Evolutionary conservation across 2,888 invertebrate species (phyloP).

Genomic region (Girardia tigrina): DNA sequence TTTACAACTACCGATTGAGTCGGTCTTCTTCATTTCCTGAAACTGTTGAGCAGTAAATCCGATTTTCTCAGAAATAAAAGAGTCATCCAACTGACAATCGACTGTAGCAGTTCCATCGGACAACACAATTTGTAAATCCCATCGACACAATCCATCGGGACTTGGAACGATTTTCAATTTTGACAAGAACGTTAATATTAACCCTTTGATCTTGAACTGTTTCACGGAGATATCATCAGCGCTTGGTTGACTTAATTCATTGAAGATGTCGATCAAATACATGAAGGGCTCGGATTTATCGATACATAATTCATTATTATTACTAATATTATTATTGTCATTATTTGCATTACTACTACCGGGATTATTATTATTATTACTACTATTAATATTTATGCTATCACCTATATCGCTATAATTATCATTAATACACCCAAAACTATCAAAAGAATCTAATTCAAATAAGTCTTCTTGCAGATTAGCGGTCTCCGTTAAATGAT

Average conservation of each 20-base stretch:
- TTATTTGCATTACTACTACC: no score
- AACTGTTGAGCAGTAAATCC: constrained; percentile 3
- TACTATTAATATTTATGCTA: no score
- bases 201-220: constrained; percentile 11
- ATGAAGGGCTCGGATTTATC: background rate
- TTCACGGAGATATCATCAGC: background rate
- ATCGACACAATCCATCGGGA: background rate
- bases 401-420: no score
- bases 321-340: no score
- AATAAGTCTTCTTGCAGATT: no score
- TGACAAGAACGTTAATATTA: background rate
- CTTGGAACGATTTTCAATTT: background rate
- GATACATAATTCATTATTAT: no score
- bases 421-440: no score
- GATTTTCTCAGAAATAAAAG: background rate
- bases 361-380: no score
- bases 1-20: background rate
- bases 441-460: no score
- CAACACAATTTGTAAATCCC: background rate
- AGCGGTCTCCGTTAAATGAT: no score
- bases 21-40: background rate
- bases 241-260: background rate
- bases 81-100: background rate
- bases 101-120: background rate
- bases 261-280: background rate